phyloP scores from a whole-genome alignment of 2,113 vertebrate species.

The Willisornis vidua region DNA sequence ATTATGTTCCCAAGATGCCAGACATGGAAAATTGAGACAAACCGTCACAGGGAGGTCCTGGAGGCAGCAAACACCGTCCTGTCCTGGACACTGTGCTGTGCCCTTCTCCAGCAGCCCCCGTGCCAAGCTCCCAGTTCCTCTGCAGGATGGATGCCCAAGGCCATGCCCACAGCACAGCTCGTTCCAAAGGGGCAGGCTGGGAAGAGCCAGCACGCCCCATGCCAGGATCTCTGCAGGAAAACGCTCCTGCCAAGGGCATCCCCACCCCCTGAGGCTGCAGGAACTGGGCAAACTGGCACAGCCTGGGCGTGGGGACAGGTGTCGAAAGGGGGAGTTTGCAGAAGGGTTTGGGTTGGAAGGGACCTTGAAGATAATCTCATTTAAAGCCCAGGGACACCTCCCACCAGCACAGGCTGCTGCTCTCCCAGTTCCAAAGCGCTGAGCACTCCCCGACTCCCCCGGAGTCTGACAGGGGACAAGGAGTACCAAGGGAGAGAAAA shows the following conservation, averaged over 20 bases:
- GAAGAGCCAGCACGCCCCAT: neutral
- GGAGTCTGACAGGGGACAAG: neutral
- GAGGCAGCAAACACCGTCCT: neutral
- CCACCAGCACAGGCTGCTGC: neutral
- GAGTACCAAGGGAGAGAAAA: neutral
- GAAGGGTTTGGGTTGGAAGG: neutral
- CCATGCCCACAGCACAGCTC: accelerated
- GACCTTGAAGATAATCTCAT: neutral
- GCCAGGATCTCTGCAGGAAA: accelerated
- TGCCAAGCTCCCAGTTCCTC: neutral
- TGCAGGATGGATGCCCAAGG: neutral
- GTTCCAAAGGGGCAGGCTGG: neutral
- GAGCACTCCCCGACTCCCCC: neutral
- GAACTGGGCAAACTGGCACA: neutral
- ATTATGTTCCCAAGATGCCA: neutral
- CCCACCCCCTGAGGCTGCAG: accelerated
- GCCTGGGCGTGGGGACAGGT: neutral
- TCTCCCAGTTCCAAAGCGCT: accelerated
- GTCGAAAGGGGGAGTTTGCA: no score
- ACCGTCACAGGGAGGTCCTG: accelerated
- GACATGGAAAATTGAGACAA: neutral
- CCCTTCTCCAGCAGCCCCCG: neutral
- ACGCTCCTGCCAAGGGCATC: neutral
- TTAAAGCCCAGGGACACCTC: neutral
- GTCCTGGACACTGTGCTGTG: neutral